Base-by-base conservation (phyloP, 2,888 invertebrate species). In the Andricus quercusramuli region DNA sequence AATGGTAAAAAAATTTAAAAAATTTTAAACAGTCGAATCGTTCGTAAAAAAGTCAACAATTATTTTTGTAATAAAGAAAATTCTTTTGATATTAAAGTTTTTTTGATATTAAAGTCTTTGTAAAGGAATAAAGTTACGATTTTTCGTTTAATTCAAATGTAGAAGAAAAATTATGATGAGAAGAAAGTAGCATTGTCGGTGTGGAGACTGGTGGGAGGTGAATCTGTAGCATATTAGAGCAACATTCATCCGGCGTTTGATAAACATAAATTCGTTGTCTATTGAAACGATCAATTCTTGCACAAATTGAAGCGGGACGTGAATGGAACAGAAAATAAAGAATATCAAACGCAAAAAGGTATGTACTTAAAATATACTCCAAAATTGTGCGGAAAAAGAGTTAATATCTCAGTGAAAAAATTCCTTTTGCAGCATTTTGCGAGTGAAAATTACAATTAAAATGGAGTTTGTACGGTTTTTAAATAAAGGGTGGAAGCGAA, bases 161-260 rank as follows among this genome's bases (percentile, higher is more conserved):
- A 3, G 22, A 59, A 59, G n/a, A 22, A 22, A 22, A 22, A 59
- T 22, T 3, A 22, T n/a, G 22, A 59, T 22, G 9, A 22, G 22
- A 13, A 59, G 59, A 11, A 22, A 11, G 51, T n/a, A 20, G 20
- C 2, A 51, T 51, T 8, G 8, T 37, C 37, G 37, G 37, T 37
- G 37, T 9, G 37, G 37, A 37, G 37, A 37, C 37, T 37, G 37
- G 37, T 9, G 37, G 37, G 37, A 37, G 37, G 37, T 9, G 9
- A 37, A 37, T 37, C 22, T 22, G 22, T 59, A 22, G 56, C 59
- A 59, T 22, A 22, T 59, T 11, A 59, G 59, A 59, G 22, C 59
- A 59, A 59, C 59, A 59, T 17, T 47, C 47, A 47, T 59, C 59
- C 59, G 59, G 59, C 59, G 59, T 59, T 59, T 59, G 59, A 59